Conservation (phyloP, 1,140 invertebrate species). For the Sminthurides bifidus region DNA sequence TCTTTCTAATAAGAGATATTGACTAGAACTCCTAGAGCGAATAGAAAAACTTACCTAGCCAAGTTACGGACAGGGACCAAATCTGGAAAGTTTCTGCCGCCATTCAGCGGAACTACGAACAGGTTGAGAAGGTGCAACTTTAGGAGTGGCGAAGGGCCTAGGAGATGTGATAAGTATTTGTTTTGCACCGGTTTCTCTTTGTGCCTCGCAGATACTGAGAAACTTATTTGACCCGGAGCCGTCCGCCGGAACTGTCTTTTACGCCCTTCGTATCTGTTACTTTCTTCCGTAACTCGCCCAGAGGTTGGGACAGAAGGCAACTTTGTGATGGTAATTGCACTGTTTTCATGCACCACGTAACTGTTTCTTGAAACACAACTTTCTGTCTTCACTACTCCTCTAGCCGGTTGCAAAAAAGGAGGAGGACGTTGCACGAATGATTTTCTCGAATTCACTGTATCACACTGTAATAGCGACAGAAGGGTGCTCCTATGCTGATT, state of each 20-base stretch:
- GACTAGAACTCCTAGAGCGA: too few species aligned
- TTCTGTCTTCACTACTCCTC: too few species aligned
- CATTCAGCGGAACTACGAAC: neutral
- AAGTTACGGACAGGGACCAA: neutral
- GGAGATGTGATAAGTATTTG: neutral
- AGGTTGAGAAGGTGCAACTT: conserved; percentile 4
- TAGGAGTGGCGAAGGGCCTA: neutral
- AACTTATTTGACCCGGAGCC: neutral
- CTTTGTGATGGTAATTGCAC: neutral
- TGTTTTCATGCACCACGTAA: neutral
- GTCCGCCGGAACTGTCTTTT: too few species aligned
- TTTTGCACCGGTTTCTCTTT: neutral
- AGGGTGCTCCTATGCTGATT: too few species aligned
- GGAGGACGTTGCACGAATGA: too few species aligned
- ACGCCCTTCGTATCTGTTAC: too few species aligned
- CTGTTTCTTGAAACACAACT: too few species aligned
- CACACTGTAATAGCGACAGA: too few species aligned
- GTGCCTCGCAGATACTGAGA: neutral
- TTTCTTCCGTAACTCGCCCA: neutral
- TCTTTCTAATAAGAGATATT: too few species aligned
- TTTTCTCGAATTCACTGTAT: too few species aligned
- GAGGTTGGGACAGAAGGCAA: too few species aligned
- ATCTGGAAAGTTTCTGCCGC: neutral
- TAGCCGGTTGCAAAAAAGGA: too few species aligned
- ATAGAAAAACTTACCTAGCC: neutral